Conservation (phyloP, 2,888 invertebrate species). For the Lepidocyrtoides sp. region DNA sequence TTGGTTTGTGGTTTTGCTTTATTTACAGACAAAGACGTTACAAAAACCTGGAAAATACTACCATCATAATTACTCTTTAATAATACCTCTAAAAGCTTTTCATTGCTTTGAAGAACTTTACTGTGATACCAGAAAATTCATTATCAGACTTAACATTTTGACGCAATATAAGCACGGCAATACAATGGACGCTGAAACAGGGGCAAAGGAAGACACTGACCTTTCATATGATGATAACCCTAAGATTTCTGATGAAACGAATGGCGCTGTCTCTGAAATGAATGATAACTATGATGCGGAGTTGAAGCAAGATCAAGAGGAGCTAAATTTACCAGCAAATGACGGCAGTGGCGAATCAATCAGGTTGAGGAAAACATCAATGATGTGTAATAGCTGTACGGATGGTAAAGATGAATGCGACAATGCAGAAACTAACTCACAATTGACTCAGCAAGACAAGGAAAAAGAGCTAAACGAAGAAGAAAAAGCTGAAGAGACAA, state of each 20-base stretch:
- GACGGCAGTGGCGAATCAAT: background rate
- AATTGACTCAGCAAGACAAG: background rate
- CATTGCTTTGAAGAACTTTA: background rate
- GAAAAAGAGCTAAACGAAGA: background rate
- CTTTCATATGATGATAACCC: slow-evolving; percentile 19
- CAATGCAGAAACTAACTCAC: background rate
- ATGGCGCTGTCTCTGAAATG: background rate
- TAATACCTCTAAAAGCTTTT: background rate
- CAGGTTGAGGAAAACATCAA: slow-evolving; percentile 9
- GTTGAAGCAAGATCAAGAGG: slow-evolving; percentile 18
- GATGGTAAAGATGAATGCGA: background rate
- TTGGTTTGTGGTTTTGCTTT: background rate
- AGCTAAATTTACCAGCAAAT: background rate
- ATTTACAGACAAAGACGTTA: background rate
- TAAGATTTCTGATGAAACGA: background rate
- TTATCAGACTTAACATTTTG: no score
- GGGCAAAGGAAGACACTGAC: slow-evolving; percentile 1
- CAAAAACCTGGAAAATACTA: background rate
- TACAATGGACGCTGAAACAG: background rate
- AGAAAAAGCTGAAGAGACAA: background rate
- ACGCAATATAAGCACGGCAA: background rate
- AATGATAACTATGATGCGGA: no score
- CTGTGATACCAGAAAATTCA: background rate
- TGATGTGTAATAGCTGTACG: background rate
- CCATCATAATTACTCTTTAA: background rate